Percentiles rank a stretch among this genome's conserved stretches.
Evolutionary conservation across 2,113 vertebrate species (phyloP).

Genomic region (Pluvialis apricaria): DNA sequence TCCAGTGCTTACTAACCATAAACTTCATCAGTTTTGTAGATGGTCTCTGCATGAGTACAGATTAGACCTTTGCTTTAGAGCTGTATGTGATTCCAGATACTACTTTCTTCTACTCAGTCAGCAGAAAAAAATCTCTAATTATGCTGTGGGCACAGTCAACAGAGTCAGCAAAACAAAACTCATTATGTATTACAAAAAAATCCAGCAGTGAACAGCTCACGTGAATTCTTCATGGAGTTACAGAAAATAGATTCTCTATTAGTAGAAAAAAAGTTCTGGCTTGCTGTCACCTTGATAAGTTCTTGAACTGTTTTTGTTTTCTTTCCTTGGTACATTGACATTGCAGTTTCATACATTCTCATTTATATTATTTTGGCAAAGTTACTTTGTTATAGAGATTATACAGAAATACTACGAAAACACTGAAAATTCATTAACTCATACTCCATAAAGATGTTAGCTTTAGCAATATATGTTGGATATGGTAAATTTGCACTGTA

Average conservation of each 20-base stretch:
- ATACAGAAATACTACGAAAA: neutral
- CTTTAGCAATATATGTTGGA: neutral
- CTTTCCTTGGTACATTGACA: neutral
- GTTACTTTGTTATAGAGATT: neutral
- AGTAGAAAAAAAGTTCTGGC: neutral
- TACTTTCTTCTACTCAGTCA: constrained; percentile 12
- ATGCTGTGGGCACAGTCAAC: neutral
- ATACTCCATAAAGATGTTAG: neutral
- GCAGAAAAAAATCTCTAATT: constrained; percentile 36
- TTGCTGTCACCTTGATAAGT: neutral
- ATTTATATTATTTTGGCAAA: neutral
- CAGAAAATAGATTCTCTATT: neutral
- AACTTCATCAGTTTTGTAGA: neutral
- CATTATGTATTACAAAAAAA: constrained; percentile 8
- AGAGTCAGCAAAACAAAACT: constrained; percentile 49
- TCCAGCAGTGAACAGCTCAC: neutral
- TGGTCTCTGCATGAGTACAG: neutral
- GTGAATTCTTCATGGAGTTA: neutral
- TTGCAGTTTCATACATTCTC: neutral
- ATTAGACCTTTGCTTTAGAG: neutral
- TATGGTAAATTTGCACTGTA: neutral
- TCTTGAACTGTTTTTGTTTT: neutral
- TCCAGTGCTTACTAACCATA: neutral
- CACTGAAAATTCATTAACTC: neutral
- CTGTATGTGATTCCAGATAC: neutral